Percentiles rank a stretch among this genome's conserved stretches.
Conservation (phyloP, 2,888 invertebrate genomes). For the Masnerella sp. region DNA sequence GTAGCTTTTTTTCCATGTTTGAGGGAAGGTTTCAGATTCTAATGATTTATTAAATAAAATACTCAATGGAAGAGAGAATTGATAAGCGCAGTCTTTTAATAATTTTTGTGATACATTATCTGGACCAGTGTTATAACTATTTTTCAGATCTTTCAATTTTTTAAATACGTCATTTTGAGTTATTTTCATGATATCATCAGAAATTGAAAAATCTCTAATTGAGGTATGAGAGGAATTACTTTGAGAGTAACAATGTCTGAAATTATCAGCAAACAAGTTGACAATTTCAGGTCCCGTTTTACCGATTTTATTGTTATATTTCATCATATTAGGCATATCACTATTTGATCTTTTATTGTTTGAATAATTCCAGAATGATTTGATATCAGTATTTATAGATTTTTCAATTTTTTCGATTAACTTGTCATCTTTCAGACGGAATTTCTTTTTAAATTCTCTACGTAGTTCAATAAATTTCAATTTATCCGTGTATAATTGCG, state of each 20-base stretch:
- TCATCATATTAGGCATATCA: not conserved
- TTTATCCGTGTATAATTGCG: not conserved
- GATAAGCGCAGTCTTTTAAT: too few relatives aligned
- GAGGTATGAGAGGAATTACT: too few relatives aligned
- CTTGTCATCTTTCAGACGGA: not conserved
- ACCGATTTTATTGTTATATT: not conserved
- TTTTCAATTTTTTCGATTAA: not conserved
- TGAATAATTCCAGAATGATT: constrained; percentile 1
- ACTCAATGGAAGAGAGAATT: too few relatives aligned
- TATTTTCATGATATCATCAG: too few relatives aligned
- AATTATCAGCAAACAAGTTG: too few relatives aligned
- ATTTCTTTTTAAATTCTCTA: not conserved
- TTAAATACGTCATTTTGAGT: too few relatives aligned
- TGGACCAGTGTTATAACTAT: too few relatives aligned
- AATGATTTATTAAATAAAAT: constrained; percentile 3
- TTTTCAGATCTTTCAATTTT: too few relatives aligned
- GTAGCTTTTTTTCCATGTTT: not conserved
- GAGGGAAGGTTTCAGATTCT: not conserved
- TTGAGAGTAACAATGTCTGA: too few relatives aligned
- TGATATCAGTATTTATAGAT: not conserved
- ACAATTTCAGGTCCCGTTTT: too few relatives aligned
- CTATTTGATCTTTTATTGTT: not conserved
- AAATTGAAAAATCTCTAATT: too few relatives aligned
- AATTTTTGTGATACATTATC: too few relatives aligned
- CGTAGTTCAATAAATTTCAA: not conserved